Conservation (phyloP, 1,140 invertebrate genomes). For the Heliconius eleuchia region DNA sequence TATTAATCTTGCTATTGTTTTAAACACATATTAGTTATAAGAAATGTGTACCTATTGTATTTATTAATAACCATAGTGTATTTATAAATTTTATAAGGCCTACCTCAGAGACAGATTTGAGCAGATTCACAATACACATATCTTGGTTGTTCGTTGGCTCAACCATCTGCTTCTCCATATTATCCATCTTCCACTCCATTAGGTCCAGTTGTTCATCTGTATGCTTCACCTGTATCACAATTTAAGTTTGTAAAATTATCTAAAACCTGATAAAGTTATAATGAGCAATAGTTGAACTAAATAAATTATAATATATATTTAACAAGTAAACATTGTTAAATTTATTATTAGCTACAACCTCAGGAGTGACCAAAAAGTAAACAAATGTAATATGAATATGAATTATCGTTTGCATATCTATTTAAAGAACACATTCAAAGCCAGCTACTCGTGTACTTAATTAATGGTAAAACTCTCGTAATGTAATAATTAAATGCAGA, state of each 20-base stretch:
- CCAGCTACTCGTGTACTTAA: neutral
- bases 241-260: neutral
- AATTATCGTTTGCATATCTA: neutral
- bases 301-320: neutral
- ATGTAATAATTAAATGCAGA: constrained; percentile 35
- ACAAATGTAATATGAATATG: constrained; percentile 16
- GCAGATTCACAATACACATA: constrained; percentile 71
- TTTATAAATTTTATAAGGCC: neutral
- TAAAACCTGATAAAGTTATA: neutral
- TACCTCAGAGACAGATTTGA: constrained; percentile 80
- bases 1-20: constrained; percentile 1
- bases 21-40: neutral
- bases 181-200: constrained; percentile 80
- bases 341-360: neutral
- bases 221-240: constrained; percentile 55
- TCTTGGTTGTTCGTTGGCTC: constrained; percentile 67
- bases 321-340: neutral
- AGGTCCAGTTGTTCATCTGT: constrained; percentile 76
- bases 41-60: neutral
- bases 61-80: neutral
- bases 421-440: neutral
- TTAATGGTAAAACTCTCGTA: constrained; percentile 13
- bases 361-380: constrained; percentile 24
- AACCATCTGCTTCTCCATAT: constrained; percentile 68
- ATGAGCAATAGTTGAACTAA: neutral